These are phyloP conservation scores for Seira musarum DNA, from an alignment of 2,888 invertebrate genomes.

Conservation along the genomic window DNA sequence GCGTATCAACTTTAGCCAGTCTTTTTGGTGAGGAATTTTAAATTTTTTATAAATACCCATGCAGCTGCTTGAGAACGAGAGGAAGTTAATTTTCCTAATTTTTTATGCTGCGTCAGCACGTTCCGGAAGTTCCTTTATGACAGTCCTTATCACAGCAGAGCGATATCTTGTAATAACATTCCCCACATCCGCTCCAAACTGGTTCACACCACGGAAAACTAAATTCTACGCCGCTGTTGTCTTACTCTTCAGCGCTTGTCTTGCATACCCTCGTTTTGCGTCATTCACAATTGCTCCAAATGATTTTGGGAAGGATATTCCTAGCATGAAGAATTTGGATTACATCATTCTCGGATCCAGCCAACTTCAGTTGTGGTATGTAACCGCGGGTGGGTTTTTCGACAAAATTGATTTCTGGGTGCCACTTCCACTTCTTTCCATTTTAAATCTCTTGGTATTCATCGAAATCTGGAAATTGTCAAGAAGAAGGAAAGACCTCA, in stretches of 20 bases:
- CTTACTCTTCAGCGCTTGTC: not conserved
- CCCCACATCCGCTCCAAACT: not conserved
- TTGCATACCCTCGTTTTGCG: not conserved
- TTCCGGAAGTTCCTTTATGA: no score
- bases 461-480: not conserved
- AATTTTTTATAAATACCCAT: no score
- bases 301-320: not conserved
- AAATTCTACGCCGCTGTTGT: not conserved
- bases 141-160: not conserved
- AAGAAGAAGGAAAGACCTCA: constrained; percentile 9
- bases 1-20: constrained; percentile 30
- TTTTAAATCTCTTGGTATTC: constrained; percentile 1
- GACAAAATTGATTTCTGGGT: constrained; percentile 16
- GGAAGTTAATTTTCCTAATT: no score
- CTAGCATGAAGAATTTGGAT: not conserved
- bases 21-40: constrained; percentile 40
- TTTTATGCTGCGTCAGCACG: no score
- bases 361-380: not conserved
- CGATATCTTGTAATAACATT: not conserved
- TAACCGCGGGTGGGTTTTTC: not conserved
- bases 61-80: no score
- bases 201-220: not conserved
- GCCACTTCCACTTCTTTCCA: constrained; percentile 14
- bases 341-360: not conserved
- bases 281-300: no score